phyloP scores from a whole-genome alignment of 2,113 vertebrate genomes.

The Chitala chitala region DNA sequence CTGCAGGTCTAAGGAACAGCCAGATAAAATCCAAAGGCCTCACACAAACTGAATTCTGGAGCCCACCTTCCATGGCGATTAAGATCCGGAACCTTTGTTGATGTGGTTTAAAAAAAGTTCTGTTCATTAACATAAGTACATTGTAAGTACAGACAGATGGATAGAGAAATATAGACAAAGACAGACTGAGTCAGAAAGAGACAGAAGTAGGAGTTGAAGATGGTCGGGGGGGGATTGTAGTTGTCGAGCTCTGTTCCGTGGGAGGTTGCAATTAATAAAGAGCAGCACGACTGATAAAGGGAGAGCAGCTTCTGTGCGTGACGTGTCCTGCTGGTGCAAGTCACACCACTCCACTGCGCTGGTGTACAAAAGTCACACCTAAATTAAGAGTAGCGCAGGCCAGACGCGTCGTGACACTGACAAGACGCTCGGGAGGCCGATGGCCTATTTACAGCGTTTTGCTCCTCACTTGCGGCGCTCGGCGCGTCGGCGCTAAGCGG shows the following conservation, averaged over 20 bases:
- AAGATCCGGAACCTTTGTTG: no score
- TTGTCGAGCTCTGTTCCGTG: not conserved
- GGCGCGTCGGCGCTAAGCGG: not conserved
- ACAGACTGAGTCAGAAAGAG: not conserved
- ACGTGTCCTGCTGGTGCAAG: not conserved
- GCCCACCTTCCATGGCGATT: no score
- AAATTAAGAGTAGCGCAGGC: not conserved
- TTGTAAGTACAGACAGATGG: not conserved
- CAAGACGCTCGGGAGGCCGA: not conserved
- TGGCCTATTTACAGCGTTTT: not conserved
- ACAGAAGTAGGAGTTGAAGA: no score
- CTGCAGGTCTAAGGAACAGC: no score
- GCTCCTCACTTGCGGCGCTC: not conserved
- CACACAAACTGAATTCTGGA: no score
- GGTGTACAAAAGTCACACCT: not conserved
- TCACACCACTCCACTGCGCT: not conserved
- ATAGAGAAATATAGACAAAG: no score
- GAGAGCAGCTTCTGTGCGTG: not conserved
- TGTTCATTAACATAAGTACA: no score
- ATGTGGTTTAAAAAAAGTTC: no score
- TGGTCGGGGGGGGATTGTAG: not conserved
- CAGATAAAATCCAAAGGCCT: no score
- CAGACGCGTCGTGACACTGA: not conserved
- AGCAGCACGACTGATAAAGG: not conserved
- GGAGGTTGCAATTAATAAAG: constrained; percentile 1